Conservation (phyloP, 2,888 invertebrate genomes). For the Heliconius cydno region DNA sequence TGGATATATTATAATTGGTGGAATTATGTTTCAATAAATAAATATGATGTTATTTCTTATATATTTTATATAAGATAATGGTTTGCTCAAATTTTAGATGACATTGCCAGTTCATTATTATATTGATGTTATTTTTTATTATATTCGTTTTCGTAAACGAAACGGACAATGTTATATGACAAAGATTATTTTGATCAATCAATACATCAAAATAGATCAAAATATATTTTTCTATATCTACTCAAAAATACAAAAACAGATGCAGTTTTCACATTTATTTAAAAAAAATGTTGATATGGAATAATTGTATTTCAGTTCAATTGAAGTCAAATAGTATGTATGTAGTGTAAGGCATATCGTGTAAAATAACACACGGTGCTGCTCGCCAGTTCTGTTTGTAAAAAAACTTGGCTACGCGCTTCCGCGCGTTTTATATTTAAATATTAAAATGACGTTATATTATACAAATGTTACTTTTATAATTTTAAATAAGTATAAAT, state of each 20-base stretch:
- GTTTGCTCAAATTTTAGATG: conserved; percentile 7
- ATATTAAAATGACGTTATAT: background rate
- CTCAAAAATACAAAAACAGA: background rate
- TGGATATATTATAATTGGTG: no score
- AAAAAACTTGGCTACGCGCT: no score
- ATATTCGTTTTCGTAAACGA: background rate
- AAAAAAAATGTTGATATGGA: background rate
- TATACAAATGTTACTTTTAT: conserved; percentile 4
- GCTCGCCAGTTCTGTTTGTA: no score
- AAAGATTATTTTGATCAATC: background rate
- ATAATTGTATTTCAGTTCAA: background rate
- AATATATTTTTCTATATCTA: background rate
- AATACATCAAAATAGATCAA: no score
- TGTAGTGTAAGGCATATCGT: background rate
- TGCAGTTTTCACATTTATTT: background rate
- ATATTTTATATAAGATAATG: background rate
- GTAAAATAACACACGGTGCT: no score
- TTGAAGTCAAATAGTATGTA: background rate
- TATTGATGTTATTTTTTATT: no score
- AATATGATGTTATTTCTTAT: no score
- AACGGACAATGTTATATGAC: background rate
- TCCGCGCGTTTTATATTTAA: no score
- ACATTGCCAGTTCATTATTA: background rate
- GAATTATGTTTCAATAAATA: no score
- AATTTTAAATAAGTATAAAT: background rate